A percentile compares a stretch with the other conserved stretches of the same genome.
phyloP scores from a whole-genome alignment of 2,113 vertebrate genomes.

The Antennarius striatus region DNA sequence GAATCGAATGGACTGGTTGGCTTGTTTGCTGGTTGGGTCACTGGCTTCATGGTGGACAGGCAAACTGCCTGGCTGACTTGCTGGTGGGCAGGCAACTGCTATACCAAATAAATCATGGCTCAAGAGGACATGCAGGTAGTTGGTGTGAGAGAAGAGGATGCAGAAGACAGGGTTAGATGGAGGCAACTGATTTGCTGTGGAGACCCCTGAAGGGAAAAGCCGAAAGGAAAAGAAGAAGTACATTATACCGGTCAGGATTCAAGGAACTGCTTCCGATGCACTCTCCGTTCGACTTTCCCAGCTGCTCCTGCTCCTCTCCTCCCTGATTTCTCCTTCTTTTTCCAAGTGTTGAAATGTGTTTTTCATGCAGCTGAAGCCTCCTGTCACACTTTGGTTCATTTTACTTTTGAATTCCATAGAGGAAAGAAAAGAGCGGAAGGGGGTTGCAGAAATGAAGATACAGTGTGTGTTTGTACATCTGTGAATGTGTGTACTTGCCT shows the following conservation, averaged over 20 bases:
- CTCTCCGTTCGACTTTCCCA: conserved; percentile 32
- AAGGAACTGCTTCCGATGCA: conserved; percentile 21
- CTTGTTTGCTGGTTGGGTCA: conserved; percentile 71
- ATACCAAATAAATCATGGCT: conserved; percentile 56
- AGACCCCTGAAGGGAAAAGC: too few species aligned
- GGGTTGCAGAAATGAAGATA: conserved; percentile 16
- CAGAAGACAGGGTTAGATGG: too few species aligned
- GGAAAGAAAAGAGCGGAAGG: conserved; percentile 22
- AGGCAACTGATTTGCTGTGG: too few species aligned
- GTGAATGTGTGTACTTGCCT: conserved; percentile 26
- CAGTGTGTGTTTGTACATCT: conserved; percentile 27
- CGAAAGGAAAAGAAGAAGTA: too few species aligned
- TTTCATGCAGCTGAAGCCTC: conserved; percentile 61
- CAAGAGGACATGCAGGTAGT: too few species aligned
- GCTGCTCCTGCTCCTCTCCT: conserved; percentile 22
- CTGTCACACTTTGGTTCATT: conserved; percentile 67
- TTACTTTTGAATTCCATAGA: conserved; percentile 61
- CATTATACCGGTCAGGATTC: conserved; percentile 18
- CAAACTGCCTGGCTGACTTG: conserved; percentile 67
- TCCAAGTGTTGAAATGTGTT: conserved; percentile 62
- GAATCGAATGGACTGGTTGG: conserved; percentile 74
- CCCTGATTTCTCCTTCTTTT: conserved; percentile 24
- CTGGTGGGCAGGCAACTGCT: conserved; percentile 59
- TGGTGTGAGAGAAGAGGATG: too few species aligned
- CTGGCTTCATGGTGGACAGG: conserved; percentile 64